Evolutionary conservation across 1,140 invertebrate genomes (phyloP), one percentile per base, ranked within the genome.

Genomic region (Dendrolimus punctatus): DNA sequence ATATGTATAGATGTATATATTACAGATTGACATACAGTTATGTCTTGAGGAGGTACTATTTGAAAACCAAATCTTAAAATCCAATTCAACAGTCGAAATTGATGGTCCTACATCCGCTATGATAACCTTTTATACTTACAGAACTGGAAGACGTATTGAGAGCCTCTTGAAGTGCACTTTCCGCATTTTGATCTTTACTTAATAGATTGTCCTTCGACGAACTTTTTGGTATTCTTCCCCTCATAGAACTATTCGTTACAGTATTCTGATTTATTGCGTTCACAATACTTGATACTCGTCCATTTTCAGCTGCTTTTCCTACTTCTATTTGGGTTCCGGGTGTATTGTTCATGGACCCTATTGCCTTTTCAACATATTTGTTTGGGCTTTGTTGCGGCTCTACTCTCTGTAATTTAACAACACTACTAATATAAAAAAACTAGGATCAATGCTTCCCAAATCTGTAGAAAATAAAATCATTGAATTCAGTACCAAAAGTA

Each of bases 181-280:
- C 85, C 0, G 58, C 60, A 40, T 68, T 71, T 10, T 85, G 75
- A 7, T 88, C 80, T 51, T 76, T 72, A 40, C 62, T 80, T 6
- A 88, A 47, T 23, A 87, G 71, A 46, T 88, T 79, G 51, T 88
- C 85, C 60, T 87, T 87, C 2, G 84, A 87, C 0, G 84, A 82
- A 49, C 80, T 85, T 64, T 87, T 87, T 8, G 76, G 75, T 65
- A 87, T 84, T 51, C 84, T 58, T 39, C 76, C 77, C 47, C 80
- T 52, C 39, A 79, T 62, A 4, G 75, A 79, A 40, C 62, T 76
- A 53, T 76, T 71, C 6, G 58, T 71, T 4, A 57, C 50, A 39
- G 46, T 64, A 55, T 72, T 78, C 54, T 85, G 76, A 57, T 87
- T 88, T 42, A 88, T 76, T 0, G 83, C 80, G 46, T 82, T 83